These are phyloP conservation scores for Teleiodes luculella DNA, from an alignment of 2,888 invertebrate species.

Conservation along the genomic window DNA sequence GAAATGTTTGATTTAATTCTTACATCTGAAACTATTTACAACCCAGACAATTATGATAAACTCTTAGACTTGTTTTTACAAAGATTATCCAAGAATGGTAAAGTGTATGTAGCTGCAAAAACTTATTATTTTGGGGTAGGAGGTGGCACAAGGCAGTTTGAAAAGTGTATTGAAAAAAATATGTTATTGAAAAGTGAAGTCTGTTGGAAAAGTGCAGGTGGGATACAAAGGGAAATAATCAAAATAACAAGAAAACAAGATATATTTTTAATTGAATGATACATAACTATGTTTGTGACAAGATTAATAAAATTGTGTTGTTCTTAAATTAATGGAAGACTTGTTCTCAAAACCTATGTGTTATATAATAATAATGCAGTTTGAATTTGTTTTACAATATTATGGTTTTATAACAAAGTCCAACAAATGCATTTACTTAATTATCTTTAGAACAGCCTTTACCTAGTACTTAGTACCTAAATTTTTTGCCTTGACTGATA, in stretches of 20 bases:
- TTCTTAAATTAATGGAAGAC: conserved; percentile 25
- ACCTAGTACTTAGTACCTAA: too few relatives aligned
- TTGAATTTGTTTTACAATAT: too few relatives aligned
- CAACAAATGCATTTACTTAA: too few relatives aligned
- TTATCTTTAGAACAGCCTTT: too few relatives aligned
- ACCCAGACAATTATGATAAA: conserved; percentile 87
- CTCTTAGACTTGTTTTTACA: conserved; percentile 83
- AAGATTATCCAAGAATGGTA: conserved; percentile 80
- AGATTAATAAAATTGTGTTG: conserved; percentile 10
- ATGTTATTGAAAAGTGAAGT: conserved; percentile 73
- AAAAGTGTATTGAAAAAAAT: conserved; percentile 77
- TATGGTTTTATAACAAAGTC: too few relatives aligned
- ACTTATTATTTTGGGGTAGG: conserved; percentile 97
- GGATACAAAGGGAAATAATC: conserved; percentile 81
- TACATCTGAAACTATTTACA: conserved; percentile 96
- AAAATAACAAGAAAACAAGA: conserved; percentile 58
- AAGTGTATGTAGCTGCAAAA: conserved; percentile 90
- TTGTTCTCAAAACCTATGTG: neutral
- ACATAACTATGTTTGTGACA: too few relatives aligned
- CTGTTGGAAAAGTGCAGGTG: conserved; percentile 82
- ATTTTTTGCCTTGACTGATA: too few relatives aligned
- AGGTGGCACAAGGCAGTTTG: conserved; percentile 89
- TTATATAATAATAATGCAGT: too few relatives aligned
- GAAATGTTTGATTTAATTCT: conserved; percentile 89
- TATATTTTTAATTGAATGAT: conserved; percentile 24